phyloP scores from a whole-genome alignment of 2,888 invertebrate genomes.

The Eupithecia tripunctaria region DNA sequence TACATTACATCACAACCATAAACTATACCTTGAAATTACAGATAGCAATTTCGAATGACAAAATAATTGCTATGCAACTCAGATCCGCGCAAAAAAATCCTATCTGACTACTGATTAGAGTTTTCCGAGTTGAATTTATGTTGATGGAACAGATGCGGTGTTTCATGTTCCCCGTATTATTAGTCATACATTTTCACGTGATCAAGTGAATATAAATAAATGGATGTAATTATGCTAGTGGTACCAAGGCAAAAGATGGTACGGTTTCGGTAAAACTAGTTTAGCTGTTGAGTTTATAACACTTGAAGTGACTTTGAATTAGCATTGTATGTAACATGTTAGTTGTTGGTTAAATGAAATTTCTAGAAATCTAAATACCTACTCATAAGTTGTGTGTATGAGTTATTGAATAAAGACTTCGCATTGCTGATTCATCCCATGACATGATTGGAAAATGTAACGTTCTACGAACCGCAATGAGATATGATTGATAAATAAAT shows the following conservation, averaged over 20 bases:
- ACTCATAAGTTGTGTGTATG: background rate
- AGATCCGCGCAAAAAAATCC: conserved; percentile 12
- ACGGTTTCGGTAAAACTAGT: conserved; percentile 20
- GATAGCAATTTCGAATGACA: conserved; percentile 14
- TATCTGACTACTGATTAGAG: conserved; percentile 11
- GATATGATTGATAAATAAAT: conserved; percentile 8
- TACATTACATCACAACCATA: conserved; percentile 49
- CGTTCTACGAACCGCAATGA: conserved; percentile 14
- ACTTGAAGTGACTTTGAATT: background rate
- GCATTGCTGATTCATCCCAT: conserved; percentile 2
- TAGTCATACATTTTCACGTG: conserved; percentile 52
- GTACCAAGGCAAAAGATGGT: conserved; percentile 37
- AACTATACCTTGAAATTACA: conserved; percentile 21
- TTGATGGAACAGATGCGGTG: conserved; percentile 7
- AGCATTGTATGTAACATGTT: background rate
- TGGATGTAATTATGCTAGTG: conserved; percentile 41
- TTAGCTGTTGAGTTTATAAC: conserved; percentile 2
- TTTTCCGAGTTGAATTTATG: conserved; percentile 12
- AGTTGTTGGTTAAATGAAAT: background rate
- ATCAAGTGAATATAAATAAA: conserved; percentile 41
- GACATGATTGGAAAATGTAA: conserved; percentile 3
- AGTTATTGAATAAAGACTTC: background rate
- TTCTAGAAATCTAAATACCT: conserved; percentile 2
- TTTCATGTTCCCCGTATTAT: conserved; percentile 33
- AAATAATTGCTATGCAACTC: conserved; percentile 1